A percentile compares a stretch with the other conserved stretches of the same genome.
Conservation (phyloP, 2,888 invertebrate species). For the Mesorhabditis spiculigera region DNA sequence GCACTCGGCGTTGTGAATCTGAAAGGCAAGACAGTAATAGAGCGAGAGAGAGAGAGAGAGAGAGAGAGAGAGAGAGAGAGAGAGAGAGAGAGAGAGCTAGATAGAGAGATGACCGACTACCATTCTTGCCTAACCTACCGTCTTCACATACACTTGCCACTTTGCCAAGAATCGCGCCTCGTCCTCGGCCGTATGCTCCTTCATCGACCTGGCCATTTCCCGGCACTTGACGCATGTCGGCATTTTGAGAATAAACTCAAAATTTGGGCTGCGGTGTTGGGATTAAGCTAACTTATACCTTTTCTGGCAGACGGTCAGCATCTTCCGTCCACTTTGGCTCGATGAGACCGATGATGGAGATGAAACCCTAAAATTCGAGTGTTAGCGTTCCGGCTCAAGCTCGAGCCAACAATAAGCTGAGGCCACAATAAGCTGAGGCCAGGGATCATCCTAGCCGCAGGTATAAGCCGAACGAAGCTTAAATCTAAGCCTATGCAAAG, state of each 20-base stretch:
- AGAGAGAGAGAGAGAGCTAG: no score
- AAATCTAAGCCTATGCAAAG: no score
- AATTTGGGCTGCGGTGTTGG: background rate
- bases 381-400: no score
- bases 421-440: no score
- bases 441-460: no score
- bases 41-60: no score
- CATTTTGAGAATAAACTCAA: background rate
- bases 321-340: constrained; percentile 5
- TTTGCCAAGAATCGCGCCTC: background rate
- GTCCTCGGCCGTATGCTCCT: background rate
- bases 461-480: no score
- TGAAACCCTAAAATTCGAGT: background rate
- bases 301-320: background rate
- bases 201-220: background rate
- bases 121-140: background rate
- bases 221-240: background rate
- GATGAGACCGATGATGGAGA: background rate
- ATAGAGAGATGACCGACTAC: no score
- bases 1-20: background rate
- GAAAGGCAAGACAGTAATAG: background rate
- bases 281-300: background rate
- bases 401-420: no score
- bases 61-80: no score
- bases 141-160: background rate